A percentile compares a stretch with the other conserved stretches of the same genome.
Evolutionary conservation across 2,113 vertebrate genomes (phyloP).

Genomic region (Microcebus lehilahytsara): DNA sequence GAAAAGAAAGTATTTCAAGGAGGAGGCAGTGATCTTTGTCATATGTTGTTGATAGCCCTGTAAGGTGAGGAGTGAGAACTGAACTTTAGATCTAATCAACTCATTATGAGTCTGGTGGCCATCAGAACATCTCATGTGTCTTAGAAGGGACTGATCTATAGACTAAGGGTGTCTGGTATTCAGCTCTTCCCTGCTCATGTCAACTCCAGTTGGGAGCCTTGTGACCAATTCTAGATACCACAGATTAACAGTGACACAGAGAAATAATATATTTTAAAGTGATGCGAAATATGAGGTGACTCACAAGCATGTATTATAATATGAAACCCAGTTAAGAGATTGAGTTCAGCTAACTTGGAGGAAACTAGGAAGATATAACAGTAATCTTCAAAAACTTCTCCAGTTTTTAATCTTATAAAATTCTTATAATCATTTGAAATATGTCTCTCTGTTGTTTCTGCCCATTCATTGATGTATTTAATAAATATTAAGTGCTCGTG

Average conservation of each 20-base stretch:
- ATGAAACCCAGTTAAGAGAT: not conserved
- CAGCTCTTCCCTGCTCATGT: not conserved
- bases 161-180: not conserved
- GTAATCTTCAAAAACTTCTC: not conserved
- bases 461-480: not conserved
- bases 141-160: not conserved
- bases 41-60: not conserved
- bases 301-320: not conserved
- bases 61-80: not conserved
- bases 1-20: not conserved
- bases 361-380: not conserved
- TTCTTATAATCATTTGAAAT: not conserved
- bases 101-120: not conserved
- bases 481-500: not conserved
- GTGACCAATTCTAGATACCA: not conserved
- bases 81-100: not conserved
- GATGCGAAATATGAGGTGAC: not conserved
- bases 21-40: constrained; percentile 12
- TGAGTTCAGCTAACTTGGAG: not conserved
- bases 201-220: not conserved
- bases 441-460: not conserved
- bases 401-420: too few species aligned
- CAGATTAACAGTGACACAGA: not conserved
- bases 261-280: not conserved
- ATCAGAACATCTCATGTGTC: not conserved